Percentiles rank a stretch among this genome's conserved stretches.
Evolutionary conservation across 2,797 vertebrate genomes (phyloP).

Genomic region (Okamejei kenojei): DNA sequence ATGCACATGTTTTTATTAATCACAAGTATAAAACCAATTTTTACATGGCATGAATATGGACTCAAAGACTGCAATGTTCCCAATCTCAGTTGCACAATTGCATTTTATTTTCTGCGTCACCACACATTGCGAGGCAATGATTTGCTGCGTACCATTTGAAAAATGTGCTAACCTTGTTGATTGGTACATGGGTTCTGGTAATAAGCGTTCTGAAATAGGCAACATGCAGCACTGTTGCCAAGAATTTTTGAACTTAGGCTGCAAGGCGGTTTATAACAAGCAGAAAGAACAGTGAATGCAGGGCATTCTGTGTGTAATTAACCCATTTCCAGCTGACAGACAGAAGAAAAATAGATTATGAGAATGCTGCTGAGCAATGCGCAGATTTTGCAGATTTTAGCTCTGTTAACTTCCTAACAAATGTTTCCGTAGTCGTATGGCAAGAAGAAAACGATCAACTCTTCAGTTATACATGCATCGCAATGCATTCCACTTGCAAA

Average conservation of each 20-base stretch:
- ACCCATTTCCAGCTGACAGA: background rate
- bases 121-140: background rate
- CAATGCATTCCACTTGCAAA: constrained; percentile 1
- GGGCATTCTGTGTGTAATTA: background rate
- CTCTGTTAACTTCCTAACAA: background rate
- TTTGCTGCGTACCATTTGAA: background rate
- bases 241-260: background rate
- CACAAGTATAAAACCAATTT: background rate
- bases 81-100: background rate
- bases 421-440: background rate
- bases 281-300: background rate
- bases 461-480: background rate
- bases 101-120: background rate
- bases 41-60: background rate
- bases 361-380: background rate
- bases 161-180: background rate
- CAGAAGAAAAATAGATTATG: background rate
- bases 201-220: background rate
- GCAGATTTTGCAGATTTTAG: constrained; percentile 23
- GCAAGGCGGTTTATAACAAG: background rate
- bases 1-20: constrained; percentile 9
- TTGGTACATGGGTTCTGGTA: background rate
- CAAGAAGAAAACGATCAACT: background rate
- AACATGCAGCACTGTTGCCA: background rate
- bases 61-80: background rate